phyloP scores from a whole-genome alignment of 1,140 invertebrate species.

The Nilaparvata lugens region DNA sequence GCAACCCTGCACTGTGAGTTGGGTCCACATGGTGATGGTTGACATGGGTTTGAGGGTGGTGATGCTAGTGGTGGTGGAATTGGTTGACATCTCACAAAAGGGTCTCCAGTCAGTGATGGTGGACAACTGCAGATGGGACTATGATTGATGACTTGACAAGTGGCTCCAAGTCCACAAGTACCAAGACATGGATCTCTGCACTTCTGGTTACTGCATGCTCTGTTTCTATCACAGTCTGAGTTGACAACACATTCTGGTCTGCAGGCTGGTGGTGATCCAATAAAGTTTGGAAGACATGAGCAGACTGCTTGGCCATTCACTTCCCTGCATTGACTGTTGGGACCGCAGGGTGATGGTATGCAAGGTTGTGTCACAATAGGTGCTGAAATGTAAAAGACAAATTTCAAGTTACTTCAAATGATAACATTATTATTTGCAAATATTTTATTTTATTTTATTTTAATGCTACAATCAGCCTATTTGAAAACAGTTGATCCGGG shows the following conservation, averaged over 20 bases:
- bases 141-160: slow-evolving; percentile 56
- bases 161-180: slow-evolving; percentile 47
- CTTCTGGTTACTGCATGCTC: slow-evolving; percentile 45
- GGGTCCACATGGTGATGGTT: slow-evolving; percentile 51
- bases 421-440: background rate
- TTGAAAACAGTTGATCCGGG: slow-evolving; percentile 29
- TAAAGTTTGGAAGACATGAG: slow-evolving; percentile 39
- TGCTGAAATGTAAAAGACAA: slow-evolving; percentile 2
- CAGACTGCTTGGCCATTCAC: slow-evolving; percentile 45
- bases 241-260: slow-evolving; percentile 44
- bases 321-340: slow-evolving; percentile 54
- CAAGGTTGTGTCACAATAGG: slow-evolving; percentile 31
- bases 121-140: slow-evolving; percentile 55
- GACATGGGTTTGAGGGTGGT: slow-evolving; percentile 30
- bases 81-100: slow-evolving; percentile 58
- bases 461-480: background rate
- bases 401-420: background rate
- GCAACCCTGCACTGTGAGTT: slow-evolving; percentile 52
- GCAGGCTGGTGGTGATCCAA: slow-evolving; percentile 39
- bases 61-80: slow-evolving; percentile 36
- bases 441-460: background rate
- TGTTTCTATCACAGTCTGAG: slow-evolving; percentile 40
- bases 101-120: slow-evolving; percentile 56
- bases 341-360: slow-evolving; percentile 40
- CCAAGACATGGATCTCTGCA: slow-evolving; percentile 46